These are phyloP conservation scores for Sarcophaga bullata DNA, from an alignment of 1,140 invertebrate genomes.

Conservation along the genomic window DNA sequence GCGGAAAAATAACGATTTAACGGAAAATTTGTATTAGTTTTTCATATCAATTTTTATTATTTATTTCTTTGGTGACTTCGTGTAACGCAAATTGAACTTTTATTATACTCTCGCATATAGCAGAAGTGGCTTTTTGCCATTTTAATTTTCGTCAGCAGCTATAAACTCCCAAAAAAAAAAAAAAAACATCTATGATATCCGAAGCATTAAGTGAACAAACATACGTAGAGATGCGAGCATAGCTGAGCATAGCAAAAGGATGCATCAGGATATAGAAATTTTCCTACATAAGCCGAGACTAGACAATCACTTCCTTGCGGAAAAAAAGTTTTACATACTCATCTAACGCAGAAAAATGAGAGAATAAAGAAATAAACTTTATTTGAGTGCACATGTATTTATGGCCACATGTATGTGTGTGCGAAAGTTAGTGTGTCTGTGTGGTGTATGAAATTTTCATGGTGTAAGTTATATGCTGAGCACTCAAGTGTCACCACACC, in stretches of 20 bases:
- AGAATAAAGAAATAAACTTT: background rate
- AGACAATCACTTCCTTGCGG: constrained; percentile 37
- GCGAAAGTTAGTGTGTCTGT: too few relatives aligned
- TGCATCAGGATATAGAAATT: constrained; percentile 40
- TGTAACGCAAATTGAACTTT: constrained; percentile 35
- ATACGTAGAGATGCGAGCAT: background rate
- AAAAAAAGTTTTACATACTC: constrained; percentile 30
- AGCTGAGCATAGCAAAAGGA: background rate
- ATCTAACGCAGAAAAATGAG: background rate
- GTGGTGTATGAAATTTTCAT: background rate
- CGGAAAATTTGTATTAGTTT: constrained; percentile 62
- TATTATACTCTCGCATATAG: background rate
- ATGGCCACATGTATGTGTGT: too few relatives aligned
- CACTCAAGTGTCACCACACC: constrained; percentile 38
- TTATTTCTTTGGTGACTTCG: too few relatives aligned
- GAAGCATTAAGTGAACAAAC: too few relatives aligned
- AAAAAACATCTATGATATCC: too few relatives aligned
- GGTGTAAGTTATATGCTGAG: background rate
- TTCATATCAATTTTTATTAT: background rate
- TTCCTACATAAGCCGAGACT: constrained; percentile 29
- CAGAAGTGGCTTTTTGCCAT: background rate
- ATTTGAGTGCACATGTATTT: too few relatives aligned
- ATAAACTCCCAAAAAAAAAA: too few relatives aligned
- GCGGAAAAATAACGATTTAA: constrained; percentile 65
- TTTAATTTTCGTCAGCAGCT: background rate